Conservation (phyloP, 2,113 vertebrate species). For the Nipponia nippon region DNA sequence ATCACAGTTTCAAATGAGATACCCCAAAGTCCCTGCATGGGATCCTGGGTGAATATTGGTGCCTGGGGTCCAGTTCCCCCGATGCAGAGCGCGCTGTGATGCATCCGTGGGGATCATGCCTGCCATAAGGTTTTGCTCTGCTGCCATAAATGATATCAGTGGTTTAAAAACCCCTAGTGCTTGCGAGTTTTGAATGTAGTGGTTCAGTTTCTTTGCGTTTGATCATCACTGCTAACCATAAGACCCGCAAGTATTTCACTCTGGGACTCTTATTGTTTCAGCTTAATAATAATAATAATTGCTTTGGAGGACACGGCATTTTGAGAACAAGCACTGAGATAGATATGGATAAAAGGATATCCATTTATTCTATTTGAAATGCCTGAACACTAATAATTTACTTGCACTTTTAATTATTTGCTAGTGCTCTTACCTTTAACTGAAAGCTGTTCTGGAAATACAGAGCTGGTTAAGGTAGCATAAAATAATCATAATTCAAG, state of each 20-base stretch:
- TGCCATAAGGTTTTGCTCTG: constrained; percentile 9
- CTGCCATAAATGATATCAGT: neutral
- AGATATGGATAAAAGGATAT: neutral
- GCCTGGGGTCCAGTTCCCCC: rapidly evolving
- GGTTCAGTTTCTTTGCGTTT: neutral
- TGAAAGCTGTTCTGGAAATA: neutral
- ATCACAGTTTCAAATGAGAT: neutral
- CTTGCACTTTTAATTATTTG: neutral
- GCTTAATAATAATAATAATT: constrained; percentile 14
- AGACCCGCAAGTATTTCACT: neutral
- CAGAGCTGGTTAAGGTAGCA: neutral
- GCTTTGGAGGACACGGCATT: neutral
- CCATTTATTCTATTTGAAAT: neutral
- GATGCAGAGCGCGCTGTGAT: neutral
- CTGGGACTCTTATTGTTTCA: constrained; percentile 3
- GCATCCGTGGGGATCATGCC: rapidly evolving
- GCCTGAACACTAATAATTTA: neutral
- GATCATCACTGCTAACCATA: neutral
- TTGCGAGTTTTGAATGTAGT: neutral
- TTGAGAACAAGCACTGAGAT: neutral
- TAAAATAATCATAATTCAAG: neutral
- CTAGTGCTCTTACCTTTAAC: neutral
- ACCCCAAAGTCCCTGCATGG: neutral
- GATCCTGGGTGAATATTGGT: neutral
- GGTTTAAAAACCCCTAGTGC: neutral